Evolutionary conservation across 2,888 invertebrate species (phyloP).

Genomic region (Orchesellides sinensis): DNA sequence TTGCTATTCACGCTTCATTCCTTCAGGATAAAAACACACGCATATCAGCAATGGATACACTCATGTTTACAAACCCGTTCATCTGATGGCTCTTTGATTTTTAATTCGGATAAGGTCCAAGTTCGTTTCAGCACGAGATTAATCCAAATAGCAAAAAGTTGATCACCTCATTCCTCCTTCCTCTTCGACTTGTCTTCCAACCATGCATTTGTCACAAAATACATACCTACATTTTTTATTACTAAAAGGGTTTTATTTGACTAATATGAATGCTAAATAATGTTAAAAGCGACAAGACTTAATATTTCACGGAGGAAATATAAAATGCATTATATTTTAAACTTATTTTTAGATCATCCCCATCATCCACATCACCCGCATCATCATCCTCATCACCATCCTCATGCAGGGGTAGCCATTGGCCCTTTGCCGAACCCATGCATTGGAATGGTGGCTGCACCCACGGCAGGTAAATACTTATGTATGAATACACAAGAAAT

Average conservation of each 20-base stretch:
- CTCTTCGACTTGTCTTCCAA: no score
- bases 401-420: slow-evolving; percentile 62
- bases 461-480: slow-evolving; percentile 61
- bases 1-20: neutral
- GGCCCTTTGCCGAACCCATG: slow-evolving; percentile 68
- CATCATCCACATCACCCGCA: slow-evolving; percentile 53
- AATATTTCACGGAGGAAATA: neutral
- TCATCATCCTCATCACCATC: slow-evolving; percentile 58
- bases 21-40: neutral
- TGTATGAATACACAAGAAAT: no score
- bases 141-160: no score
- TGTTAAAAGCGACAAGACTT: neutral
- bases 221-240: no score
- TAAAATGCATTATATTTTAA: neutral
- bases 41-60: neutral
- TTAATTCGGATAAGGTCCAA: slow-evolving; percentile 23
- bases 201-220: no score
- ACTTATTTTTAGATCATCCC: slow-evolving; percentile 65
- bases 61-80: slow-evolving; percentile 8
- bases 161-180: no score
- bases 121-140: slow-evolving; percentile 11
- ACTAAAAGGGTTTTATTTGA: no score
- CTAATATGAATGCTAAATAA: neutral
- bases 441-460: slow-evolving; percentile 72
- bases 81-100: slow-evolving; percentile 29